Base-by-base conservation (phyloP, 2,113 vertebrate species). In the Gallinago jamesoni region DNA sequence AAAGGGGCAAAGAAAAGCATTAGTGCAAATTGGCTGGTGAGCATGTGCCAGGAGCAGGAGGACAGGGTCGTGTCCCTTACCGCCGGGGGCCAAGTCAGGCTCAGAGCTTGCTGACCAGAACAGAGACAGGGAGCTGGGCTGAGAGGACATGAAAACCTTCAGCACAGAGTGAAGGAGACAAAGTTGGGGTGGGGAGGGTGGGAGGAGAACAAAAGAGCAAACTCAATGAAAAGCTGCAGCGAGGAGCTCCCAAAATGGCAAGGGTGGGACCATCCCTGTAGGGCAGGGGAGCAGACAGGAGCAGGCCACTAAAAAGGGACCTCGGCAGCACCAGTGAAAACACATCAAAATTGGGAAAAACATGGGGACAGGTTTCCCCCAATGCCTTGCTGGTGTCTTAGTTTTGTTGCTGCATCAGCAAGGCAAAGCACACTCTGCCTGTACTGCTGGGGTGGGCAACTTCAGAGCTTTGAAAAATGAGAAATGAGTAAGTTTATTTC, bases 41-140 rank as follows among this genome's bases (percentile, higher is more conserved):
- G 39, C 0, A 2, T 72, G 45, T 53, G 37, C 27, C 0, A 1
- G 30, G 55, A 14, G 21, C 3, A 1, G 24, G 31, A 33, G 35
- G 27, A 84, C 80, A 56, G 72, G 47, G 12, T 30, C 86, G 6
- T 55, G 79, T 73, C 77, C 53, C 80, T 63, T n/a, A 17, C 66
- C 1, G 7, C 28, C 2, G 10, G n/a, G 62, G 15, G 47, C n/a
- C 1, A 11, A 52, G 57, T 53, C 73, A 64, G 35, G 8, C 43
- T 22, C 35, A 31, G 68, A n/a, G 17, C 52, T 86, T n/a, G 14
- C 52, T 78, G 57, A 64, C 28, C 53, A 72, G 52, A 87, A 35
- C 11, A 31, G 43, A 76, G 60, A 59, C 7, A 45, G 41, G 20
- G 56, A 84, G 28, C 5, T 14, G 48, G 41, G 28, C 66, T 75